phyloP scores from a whole-genome alignment of 2,888 invertebrate genomes.

The Rotaria macrura region DNA sequence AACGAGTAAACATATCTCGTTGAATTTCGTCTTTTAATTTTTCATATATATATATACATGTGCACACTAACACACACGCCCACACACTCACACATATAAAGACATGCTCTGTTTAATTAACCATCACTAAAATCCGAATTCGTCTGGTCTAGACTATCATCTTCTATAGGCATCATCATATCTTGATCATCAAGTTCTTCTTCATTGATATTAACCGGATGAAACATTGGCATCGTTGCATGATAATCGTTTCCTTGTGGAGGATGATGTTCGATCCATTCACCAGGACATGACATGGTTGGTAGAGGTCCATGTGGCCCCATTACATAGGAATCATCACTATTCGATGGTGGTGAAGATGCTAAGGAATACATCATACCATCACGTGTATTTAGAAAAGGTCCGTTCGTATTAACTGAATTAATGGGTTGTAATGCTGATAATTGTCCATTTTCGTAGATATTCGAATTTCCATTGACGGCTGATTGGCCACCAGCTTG shows the following conservation, averaged over 20 bases:
- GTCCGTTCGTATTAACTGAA: not conserved
- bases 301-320: not conserved
- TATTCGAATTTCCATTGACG: not conserved
- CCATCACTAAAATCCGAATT: conserved; percentile 21
- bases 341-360: not conserved
- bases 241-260: not conserved
- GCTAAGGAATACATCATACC: conserved; percentile 16
- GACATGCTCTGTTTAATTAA: not conserved
- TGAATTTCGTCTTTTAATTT: not conserved
- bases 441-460: not conserved
- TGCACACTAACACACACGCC: not conserved
- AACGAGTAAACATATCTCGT: conserved; percentile 1
- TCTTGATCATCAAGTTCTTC: not conserved
- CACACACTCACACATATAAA: not conserved
- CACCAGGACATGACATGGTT: not conserved
- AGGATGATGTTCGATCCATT: conserved; percentile 2
- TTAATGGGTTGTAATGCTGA: not conserved
- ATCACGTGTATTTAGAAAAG: conserved; percentile 8
- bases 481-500: not conserved
- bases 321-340: not conserved
- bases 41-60: not conserved
- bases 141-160: conserved; percentile 10
- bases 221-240: not conserved
- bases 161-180: conserved; percentile 14
- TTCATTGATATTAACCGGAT: not conserved